Evolutionary conservation across 2,888 invertebrate genomes (phyloP).

Genomic region (Teleiodes luculella): DNA sequence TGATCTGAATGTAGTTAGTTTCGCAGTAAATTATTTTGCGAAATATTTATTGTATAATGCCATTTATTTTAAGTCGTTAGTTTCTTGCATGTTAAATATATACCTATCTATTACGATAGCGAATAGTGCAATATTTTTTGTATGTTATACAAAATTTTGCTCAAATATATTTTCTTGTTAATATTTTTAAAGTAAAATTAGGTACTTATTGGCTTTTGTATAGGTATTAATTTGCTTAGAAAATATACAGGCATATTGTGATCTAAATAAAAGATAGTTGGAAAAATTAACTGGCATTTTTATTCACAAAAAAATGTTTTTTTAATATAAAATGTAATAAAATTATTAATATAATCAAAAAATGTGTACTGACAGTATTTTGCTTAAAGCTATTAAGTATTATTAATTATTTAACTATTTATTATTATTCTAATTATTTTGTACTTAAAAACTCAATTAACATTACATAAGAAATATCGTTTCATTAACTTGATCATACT

Average conservation of each 20-base stretch:
- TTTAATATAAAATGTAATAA: not conserved
- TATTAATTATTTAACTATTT: too few species aligned
- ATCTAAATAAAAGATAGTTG: not conserved
- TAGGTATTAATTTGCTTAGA: not conserved
- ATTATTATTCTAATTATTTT: too few species aligned
- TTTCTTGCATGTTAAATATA: too few species aligned
- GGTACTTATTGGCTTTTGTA: not conserved
- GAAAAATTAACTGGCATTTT: not conserved
- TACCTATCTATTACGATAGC: not conserved
- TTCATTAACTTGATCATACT: too few species aligned
- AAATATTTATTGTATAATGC: too few species aligned
- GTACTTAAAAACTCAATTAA: too few species aligned
- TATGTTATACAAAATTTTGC: conserved; percentile 1
- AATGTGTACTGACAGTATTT: too few species aligned
- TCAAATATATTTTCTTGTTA: conserved; percentile 12
- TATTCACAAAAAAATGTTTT: not conserved
- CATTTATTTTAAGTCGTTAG: too few species aligned
- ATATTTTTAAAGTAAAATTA: not conserved
- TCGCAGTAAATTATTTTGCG: too few species aligned
- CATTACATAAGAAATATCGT: too few species aligned
- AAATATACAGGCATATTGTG: not conserved
- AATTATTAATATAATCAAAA: not conserved
- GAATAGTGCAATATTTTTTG: conserved; percentile 4
- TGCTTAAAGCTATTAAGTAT: too few species aligned
- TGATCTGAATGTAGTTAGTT: too few species aligned